Conservation (phyloP, 1,140 invertebrate genomes). For the Subanguina moxae region DNA sequence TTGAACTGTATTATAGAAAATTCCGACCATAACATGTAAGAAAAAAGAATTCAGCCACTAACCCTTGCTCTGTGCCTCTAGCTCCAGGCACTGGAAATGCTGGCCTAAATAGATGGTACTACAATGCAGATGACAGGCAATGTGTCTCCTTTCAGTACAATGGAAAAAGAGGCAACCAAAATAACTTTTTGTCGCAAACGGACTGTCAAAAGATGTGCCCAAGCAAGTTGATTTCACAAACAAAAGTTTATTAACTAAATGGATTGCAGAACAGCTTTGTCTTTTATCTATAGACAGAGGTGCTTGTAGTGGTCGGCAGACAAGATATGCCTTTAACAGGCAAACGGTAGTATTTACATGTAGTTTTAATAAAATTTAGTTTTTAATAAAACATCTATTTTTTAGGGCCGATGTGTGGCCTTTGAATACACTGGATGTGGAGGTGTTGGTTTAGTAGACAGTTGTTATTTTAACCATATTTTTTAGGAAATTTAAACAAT, state of each 20-base stretch:
- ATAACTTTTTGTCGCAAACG: conserved; percentile 75
- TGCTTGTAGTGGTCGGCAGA: conserved; percentile 52
- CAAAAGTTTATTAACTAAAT: conserved; percentile 14
- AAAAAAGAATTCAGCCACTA: conserved; percentile 49
- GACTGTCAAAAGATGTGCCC: conserved; percentile 74
- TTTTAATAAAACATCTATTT: not conserved
- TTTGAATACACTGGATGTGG: conserved; percentile 59
- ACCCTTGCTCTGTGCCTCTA: conserved; percentile 57
- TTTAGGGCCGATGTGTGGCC: conserved; percentile 53
- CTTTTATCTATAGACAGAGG: conserved; percentile 55
- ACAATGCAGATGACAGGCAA: conserved; percentile 67
- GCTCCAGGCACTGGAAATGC: conserved; percentile 58
- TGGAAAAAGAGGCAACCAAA: conserved; percentile 80
- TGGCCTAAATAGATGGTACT: conserved; percentile 64
- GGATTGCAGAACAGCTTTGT: conserved; percentile 53
- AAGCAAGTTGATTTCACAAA: conserved; percentile 28
- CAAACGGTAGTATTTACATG: conserved; percentile 39
- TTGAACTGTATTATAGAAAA: conserved; percentile 1
- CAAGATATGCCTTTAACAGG: conserved; percentile 55
- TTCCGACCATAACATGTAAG: not conserved
- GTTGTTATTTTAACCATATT: no score
- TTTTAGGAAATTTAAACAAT: conserved; percentile 49
- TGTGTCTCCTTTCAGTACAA: conserved; percentile 75
- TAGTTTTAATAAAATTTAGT: not conserved
- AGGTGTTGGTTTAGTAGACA: not conserved